Base-by-base conservation (phyloP, 2,888 invertebrate genomes). In the Drosophila hawaiiensis region DNA sequence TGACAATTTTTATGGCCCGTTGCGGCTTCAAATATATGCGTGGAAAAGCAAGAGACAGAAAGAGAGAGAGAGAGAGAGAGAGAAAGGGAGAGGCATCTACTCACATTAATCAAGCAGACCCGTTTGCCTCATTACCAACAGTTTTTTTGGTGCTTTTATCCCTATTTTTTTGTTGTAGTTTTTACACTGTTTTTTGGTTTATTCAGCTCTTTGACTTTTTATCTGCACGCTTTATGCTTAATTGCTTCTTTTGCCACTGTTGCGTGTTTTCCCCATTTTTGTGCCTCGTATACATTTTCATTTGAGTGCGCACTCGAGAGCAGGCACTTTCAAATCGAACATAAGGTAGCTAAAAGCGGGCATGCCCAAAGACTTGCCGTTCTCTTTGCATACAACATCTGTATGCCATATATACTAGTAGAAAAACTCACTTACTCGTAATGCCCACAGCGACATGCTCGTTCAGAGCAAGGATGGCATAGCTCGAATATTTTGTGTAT, bases 191-290 rank as follows among this genome's bases (percentile, higher is more conserved):
- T 63, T 63, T 68, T 67, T 55, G 37, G 29, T 68, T 31, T 29
- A 50, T 73, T 68, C 49, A 28, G 68, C 59, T 73, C 69, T 82
- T 84, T 82, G 82, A 75, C 78, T 84, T 82, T 82, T 84, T 83
- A 83, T 84, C 81, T 74, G 62, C 61, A 73, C 73, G 72, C 74
- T 84, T 82, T 72, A 80, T 84, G 84, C 84, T 83, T 83, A 84
- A 83, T 84, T 84, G 83, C 84, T 76, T 55, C 83, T 70, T 73
- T 68, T 73, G 84, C 78, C 54, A 64, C 68, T 74, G 63, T 76
- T 69, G 63, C 68, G 37, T 39, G 60, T 55, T 60, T 61, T 56
- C 16, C 58, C 19, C 16, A 19, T 19, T 35, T 55, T 58, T 29
- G 54, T 68, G 62, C 52, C 52, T 54, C 25, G 12, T 66, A 55